Base-by-base conservation (phyloP, 2,113 vertebrate genomes). In the Paradoxurus hermaphroditus region DNA sequence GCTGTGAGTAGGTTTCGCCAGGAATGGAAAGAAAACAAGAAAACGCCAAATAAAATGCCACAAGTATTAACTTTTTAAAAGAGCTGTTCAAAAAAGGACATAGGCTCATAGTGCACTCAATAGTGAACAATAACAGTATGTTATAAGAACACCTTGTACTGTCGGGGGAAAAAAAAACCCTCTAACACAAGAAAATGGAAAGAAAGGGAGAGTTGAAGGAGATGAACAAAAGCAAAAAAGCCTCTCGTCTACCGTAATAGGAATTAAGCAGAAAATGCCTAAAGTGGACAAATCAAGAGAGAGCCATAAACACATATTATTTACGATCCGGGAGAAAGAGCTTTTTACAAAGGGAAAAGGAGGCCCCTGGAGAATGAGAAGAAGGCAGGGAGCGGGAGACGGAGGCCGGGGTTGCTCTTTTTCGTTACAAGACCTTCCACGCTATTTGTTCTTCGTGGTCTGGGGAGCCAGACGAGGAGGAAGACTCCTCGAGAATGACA, bases 241-340 rank as follows among this genome's bases (percentile, higher is more conserved):
- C 53, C 51, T 65, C 10, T 92, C n/a, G 4, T 77, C 36, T 29
- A 29, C 41, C 70, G 6, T 31, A 51, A 51, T 15, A 87, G 90
- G 46, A 87, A 93, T 49, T 73, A 79, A 87, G 53, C 2, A 68
- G 16, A 91, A 82, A 91, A 36, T 27, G 46, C 86, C 53, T 83
- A n/a, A 86, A 36, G 75, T 62, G 34, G 34, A 46, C 67, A 86
- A 72, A 81, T 75, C 73, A 53, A 73, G 41, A 86, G 72, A 62
- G 53, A 95, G 29, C 21, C 46, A 46, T 73, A 44, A 10, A 36
- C 13, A 73, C 62, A 46, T 18, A 56, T 75, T 90, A 92, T 96
- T 96, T 97, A 84, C 34, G 81, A 87, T 70, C 34, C 85, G 67
- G 62, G 86, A 93, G 39, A 92, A 98, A 68, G 3, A 15, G 34